A percentile compares a stretch with the other conserved stretches of the same genome.
These are phyloP conservation scores for Yoshiicerus persimilis DNA, from an alignment of 1,140 invertebrate genomes.

Conservation along the genomic window DNA sequence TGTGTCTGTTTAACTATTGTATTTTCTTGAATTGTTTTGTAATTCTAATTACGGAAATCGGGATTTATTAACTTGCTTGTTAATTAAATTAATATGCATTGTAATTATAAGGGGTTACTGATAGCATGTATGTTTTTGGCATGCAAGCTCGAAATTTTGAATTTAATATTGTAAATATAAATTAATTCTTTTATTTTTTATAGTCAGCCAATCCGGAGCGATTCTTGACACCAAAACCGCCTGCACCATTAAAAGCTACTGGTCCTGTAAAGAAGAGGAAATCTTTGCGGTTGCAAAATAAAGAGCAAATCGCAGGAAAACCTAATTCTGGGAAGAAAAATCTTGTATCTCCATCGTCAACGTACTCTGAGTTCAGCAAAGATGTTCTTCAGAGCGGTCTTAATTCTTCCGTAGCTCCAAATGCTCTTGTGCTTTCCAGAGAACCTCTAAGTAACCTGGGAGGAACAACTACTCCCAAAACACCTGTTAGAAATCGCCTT, in stretches of 20 bases:
- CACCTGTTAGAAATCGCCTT: neutral
- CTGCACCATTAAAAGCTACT: neutral
- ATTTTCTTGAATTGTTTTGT: neutral
- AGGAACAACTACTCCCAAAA: too few species aligned
- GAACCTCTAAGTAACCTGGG: neutral
- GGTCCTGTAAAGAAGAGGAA: neutral
- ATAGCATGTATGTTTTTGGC: too few species aligned
- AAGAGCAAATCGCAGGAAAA: neutral
- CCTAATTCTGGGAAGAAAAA: neutral
- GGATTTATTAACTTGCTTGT: too few species aligned
- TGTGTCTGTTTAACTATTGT: neutral
- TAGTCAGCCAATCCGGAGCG: neutral
- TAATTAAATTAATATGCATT: too few species aligned
- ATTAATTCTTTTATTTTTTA: neutral
- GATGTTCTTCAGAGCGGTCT: neutral
- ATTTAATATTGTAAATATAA: too few species aligned
- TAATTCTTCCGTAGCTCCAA: neutral
- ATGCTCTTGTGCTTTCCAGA: neutral
- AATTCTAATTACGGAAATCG: neutral
- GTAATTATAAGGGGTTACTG: too few species aligned
- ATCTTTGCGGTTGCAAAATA: neutral
- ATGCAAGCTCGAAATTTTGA: too few species aligned
- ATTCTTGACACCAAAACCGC: neutral
- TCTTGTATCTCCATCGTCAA: neutral
- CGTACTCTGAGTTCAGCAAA: constrained; percentile 22